Percentiles rank a stretch among this genome's conserved stretches.
Conservation (phyloP, 1,140 invertebrate genomes). For the Lerema accius region DNA sequence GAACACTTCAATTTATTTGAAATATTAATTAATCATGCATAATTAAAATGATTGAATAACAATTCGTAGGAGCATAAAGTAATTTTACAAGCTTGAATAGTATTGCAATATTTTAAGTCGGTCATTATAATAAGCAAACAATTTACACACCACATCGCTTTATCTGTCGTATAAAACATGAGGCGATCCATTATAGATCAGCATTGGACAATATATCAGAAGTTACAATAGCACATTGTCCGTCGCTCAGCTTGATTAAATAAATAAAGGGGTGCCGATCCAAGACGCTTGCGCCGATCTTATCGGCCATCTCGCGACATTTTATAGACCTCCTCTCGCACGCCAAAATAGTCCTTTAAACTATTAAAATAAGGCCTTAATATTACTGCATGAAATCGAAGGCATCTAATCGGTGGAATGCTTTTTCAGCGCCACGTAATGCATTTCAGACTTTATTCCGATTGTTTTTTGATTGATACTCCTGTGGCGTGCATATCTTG, state of each 20-base stretch:
- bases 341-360: slow-evolving; percentile 56
- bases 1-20: slow-evolving; percentile 33
- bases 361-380: slow-evolving; percentile 50
- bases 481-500: slow-evolving; percentile 44
- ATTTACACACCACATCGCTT: slow-evolving; percentile 34
- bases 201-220: slow-evolving; percentile 69
- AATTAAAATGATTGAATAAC: no score
- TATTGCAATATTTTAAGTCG: slow-evolving; percentile 16
- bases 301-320: slow-evolving; percentile 65
- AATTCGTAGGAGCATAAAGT: no score
- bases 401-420: slow-evolving; percentile 52
- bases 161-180: slow-evolving; percentile 53
- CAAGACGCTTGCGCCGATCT: slow-evolving; percentile 65
- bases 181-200: slow-evolving; percentile 63
- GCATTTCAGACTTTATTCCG: slow-evolving; percentile 50
- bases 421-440: slow-evolving; percentile 43
- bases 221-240: slow-evolving; percentile 79
- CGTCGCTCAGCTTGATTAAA: slow-evolving; percentile 78
- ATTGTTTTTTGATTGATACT: slow-evolving; percentile 52
- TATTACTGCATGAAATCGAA: slow-evolving; percentile 48
- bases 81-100: not conserved
- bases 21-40: slow-evolving; percentile 2
- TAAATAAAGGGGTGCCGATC: slow-evolving; percentile 78
- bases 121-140: slow-evolving; percentile 31
- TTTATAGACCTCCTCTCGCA: slow-evolving; percentile 50